Base-by-base conservation (phyloP, 92 coral and sea anemone genomes). In the Chrysogorgia sp. region DNA sequence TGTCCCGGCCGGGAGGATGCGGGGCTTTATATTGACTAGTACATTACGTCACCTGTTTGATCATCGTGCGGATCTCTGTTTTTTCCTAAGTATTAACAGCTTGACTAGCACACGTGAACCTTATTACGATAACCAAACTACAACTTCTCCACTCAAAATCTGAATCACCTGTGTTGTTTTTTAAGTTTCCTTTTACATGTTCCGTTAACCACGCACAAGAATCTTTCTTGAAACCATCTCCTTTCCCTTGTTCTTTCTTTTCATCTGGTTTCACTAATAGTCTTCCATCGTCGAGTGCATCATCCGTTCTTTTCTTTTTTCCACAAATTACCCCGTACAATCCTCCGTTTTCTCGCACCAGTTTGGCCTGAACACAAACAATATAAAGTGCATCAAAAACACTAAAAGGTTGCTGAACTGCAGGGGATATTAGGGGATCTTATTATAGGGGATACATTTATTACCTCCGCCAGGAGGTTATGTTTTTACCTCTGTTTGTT, bases 171-270 rank as follows among this genome's bases (percentile, higher is more conserved):
- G 63, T 53, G 23, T 72, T 1, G 34, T 72, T 72, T 34, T 34
- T 58, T 21, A 34, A 31, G 6, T 33, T 53, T 1, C 52, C 34
- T n/a, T 34, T 10, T 4, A 23, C 33, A 14, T 33, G 52, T 72
- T 53, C 47, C 2, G 65, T 55, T 2, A 72, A 9, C 79, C 79
- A 72, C 17, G 79, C 63, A 55, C 79, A 72, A 52, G 79, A 72
- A 56, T 72, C 55, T n/a, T 72, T 72, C 17, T 52, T 25, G 15
- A 52, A 50, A 31, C 35, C 55, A 33, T 56, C 55, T 13, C 35
- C 62, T 28, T 58, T 29, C 25, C 33, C 31, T 72, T 55, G 48
- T 56, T 72, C 43, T 30, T 72, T 52, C 17, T 72, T 56, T 28
- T 53, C 65, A 10, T 55, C 12, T 30, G 79, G 49, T 10, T 72